A percentile compares a stretch with the other conserved stretches of the same genome.
Evolutionary conservation across 1,140 invertebrate genomes (phyloP).

Genomic region (Drosophila sulfurigaster): DNA sequence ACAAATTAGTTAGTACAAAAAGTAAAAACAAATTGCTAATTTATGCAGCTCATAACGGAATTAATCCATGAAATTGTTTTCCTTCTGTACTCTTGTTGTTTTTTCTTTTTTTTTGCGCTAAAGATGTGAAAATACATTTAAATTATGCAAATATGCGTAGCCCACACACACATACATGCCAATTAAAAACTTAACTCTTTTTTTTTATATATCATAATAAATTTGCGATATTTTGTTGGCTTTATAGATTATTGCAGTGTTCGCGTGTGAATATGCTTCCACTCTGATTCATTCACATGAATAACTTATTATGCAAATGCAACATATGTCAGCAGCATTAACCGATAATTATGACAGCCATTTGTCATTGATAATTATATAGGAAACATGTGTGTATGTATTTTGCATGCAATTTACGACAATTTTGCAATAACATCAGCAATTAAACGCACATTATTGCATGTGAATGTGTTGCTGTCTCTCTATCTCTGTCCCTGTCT

Average conservation of each 20-base stretch:
- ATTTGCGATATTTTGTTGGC: background rate
- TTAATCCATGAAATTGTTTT: constrained; percentile 9
- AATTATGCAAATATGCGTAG: background rate
- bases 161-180: background rate
- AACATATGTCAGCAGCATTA: constrained; percentile 75
- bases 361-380: constrained; percentile 74
- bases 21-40: constrained; percentile 6
- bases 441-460: constrained; percentile 51
- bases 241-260: background rate
- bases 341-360: constrained; percentile 79
- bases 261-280: background rate
- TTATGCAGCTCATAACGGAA: constrained; percentile 18
- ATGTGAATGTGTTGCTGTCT: too few relatives aligned
- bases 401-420: constrained; percentile 57
- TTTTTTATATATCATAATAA: background rate
- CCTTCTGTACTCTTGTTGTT: background rate
- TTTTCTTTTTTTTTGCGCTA: background rate
- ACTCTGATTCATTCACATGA: background rate
- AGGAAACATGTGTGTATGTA: constrained; percentile 11
- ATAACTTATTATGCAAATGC: constrained; percentile 66
- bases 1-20: constrained; percentile 11
- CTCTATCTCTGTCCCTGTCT: background rate
- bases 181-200: background rate
- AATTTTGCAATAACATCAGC: constrained; percentile 56
- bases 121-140: constrained; percentile 7